A percentile compares a stretch with the other conserved stretches of the same genome.
Evolutionary conservation across 2,113 vertebrate species (phyloP).

Genomic region (Sceloporus tristichus): DNA sequence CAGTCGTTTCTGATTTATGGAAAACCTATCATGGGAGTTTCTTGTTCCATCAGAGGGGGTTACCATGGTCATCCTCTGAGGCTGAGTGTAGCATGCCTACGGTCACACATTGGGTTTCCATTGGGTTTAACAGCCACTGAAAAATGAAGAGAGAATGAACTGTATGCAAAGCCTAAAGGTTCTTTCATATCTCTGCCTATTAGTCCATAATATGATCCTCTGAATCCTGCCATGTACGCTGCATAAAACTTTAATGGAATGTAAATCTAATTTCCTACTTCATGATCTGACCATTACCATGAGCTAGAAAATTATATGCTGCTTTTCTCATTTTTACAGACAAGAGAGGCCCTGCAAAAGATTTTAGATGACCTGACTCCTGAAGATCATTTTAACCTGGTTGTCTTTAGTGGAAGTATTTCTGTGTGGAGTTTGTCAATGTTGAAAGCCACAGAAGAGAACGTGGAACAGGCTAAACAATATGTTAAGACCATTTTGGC

Average conservation of each 20-base stretch:
- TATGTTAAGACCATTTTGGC: slow-evolving; percentile 60
- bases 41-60: no score
- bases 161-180: no score
- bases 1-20: no score
- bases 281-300: background rate
- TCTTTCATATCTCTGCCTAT: background rate
- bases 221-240: background rate
- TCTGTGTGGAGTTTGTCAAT: slow-evolving; percentile 61
- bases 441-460: slow-evolving; percentile 65
- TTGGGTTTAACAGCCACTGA: no score
- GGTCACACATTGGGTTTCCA: no score
- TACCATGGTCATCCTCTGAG: no score
- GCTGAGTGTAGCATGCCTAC: no score
- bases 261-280: background rate
- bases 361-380: slow-evolving; percentile 75
- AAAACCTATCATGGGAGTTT: no score
- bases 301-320: background rate
- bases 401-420: slow-evolving; percentile 58
- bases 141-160: no score
- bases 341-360: slow-evolving; percentile 74
- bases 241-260: background rate
- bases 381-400: slow-evolving; percentile 72
- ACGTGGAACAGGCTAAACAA: slow-evolving; percentile 56
- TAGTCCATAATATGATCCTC: background rate
- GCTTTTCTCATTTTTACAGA: slow-evolving; percentile 62